Evolutionary conservation across 2,113 vertebrate species (phyloP).

Genomic region (Menidia beryllina): DNA sequence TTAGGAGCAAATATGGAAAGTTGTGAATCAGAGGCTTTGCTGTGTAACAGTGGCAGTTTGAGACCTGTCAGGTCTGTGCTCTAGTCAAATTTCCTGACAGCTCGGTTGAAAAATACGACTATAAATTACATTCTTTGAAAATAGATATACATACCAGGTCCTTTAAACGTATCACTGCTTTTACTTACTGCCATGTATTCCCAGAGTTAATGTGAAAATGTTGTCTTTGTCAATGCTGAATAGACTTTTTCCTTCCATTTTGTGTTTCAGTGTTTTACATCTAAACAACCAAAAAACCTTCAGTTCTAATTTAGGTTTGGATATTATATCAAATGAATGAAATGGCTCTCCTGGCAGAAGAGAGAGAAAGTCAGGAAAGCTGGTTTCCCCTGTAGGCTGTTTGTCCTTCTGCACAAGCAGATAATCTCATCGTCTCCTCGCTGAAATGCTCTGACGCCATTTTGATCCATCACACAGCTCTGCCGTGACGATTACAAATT

Average conservation of each 20-base stretch:
- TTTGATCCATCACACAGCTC: conserved; percentile 67
- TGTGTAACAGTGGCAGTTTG: conserved; percentile 3
- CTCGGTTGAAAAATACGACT: background rate
- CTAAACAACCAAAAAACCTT: background rate
- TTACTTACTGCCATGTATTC: background rate
- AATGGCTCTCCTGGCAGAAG: conserved; percentile 10
- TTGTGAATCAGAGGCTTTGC: conserved; percentile 8
- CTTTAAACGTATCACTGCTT: background rate
- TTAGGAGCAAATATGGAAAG: conserved; percentile 7
- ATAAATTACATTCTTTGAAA: background rate
- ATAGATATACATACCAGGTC: background rate
- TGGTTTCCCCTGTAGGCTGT: conserved; percentile 31
- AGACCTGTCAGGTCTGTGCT: conserved; percentile 12
- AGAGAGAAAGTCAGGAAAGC: conserved; percentile 19
- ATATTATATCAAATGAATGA: background rate
- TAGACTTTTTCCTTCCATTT: background rate
- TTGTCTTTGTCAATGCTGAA: background rate
- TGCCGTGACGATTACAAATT: conserved; percentile 43
- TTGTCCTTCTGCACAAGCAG: conserved; percentile 61
- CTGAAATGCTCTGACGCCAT: conserved; percentile 69
- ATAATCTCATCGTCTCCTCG: conserved; percentile 65
- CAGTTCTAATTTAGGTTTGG: background rate
- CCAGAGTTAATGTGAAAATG: background rate
- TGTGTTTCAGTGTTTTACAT: background rate
- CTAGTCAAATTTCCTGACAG: background rate